Evolutionary conservation across 2,888 invertebrate species (phyloP).

Genomic region (Leistus spinibarbis): DNA sequence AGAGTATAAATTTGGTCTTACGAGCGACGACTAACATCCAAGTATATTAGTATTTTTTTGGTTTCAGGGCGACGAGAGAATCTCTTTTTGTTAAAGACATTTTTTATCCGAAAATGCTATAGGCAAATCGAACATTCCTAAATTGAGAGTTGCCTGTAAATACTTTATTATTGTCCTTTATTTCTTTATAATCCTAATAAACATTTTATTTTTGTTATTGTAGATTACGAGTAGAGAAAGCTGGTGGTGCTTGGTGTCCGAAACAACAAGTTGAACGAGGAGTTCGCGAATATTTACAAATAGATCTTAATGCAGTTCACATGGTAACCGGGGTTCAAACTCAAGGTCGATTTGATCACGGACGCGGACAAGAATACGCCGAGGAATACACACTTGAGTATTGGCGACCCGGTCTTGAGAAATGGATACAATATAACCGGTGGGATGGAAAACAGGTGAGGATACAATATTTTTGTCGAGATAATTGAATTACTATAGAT

Average conservation of each 20-base stretch:
- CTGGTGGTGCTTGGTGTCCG: slow-evolving; percentile 82
- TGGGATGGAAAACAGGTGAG: slow-evolving; percentile 71
- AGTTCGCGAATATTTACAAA: slow-evolving; percentile 70
- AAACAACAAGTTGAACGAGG: slow-evolving; percentile 68
- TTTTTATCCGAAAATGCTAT: too few relatives aligned
- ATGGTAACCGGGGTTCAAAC: slow-evolving; percentile 75
- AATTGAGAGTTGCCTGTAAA: too few relatives aligned
- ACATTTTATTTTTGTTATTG: slow-evolving; percentile 44
- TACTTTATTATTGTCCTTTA: not conserved
- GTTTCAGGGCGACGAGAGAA: too few relatives aligned
- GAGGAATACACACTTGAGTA: slow-evolving; percentile 75
- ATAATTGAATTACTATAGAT: too few relatives aligned
- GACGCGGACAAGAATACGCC: slow-evolving; percentile 75
- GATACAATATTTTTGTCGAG: too few relatives aligned
- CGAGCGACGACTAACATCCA: too few relatives aligned
- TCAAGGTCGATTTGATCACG: slow-evolving; percentile 78
- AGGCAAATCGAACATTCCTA: too few relatives aligned
- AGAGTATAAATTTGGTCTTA: too few relatives aligned
- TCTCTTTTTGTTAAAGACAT: too few relatives aligned
- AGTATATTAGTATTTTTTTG: too few relatives aligned
- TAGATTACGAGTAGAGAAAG: slow-evolving; percentile 71
- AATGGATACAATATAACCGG: slow-evolving; percentile 69
- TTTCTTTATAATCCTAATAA: not conserved
- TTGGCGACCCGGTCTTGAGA: slow-evolving; percentile 65
- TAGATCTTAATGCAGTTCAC: slow-evolving; percentile 66